Percentiles rank a stretch among this genome's conserved stretches.
These are phyloP conservation scores for Limnephilus auricula DNA, from an alignment of 2,888 invertebrate genomes.

Conservation along the genomic window DNA sequence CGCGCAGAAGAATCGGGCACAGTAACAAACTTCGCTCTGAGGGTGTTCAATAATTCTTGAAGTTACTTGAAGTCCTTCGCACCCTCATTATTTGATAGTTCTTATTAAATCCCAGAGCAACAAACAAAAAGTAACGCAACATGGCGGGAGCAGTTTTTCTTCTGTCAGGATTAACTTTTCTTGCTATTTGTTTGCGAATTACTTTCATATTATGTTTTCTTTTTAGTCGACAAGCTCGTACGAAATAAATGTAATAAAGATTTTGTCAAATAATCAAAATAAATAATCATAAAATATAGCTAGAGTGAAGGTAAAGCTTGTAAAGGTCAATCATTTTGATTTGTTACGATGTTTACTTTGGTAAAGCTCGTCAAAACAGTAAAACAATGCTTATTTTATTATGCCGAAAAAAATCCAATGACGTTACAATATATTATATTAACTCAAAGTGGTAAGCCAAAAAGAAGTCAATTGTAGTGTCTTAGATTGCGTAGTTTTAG, in stretches of 20 bases:
- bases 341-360: too few relatives aligned
- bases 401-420: too few relatives aligned
- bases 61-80: neutral
- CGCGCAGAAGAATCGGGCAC: neutral
- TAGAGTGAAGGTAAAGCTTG: neutral
- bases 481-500: too few relatives aligned
- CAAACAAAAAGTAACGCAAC: neutral
- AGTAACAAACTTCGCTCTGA: neutral
- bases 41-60: neutral
- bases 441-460: too few relatives aligned
- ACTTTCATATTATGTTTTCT: neutral
- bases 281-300: neutral
- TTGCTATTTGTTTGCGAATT: conserved; percentile 2
- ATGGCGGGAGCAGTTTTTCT: conserved; percentile 38
- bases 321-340: too few relatives aligned
- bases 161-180: conserved; percentile 29
- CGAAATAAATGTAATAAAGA: neutral
- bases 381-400: too few relatives aligned
- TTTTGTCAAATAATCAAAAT: neutral
- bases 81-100: conserved; percentile 30
- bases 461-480: too few relatives aligned
- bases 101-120: conserved; percentile 30
- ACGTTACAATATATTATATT: too few relatives aligned
- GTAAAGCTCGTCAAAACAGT: too few relatives aligned
- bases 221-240: neutral